Evolutionary conservation across 2,797 vertebrate species (phyloP), one percentile per base, ranked within the genome.

Genomic region (Sebastes kiyomatsui): DNA sequence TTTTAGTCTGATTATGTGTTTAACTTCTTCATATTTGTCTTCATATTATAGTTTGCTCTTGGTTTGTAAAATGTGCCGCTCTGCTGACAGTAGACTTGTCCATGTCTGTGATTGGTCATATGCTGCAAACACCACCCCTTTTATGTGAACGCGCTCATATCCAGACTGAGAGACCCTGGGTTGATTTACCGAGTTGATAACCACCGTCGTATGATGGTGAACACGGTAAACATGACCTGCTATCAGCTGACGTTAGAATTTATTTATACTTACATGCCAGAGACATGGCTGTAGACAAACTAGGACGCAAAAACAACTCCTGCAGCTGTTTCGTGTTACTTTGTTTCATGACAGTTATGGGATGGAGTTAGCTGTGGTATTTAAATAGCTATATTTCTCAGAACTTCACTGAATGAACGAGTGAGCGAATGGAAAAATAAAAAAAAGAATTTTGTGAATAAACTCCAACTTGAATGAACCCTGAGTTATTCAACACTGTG

Each of bases 371-470:
- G 33, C 27, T 8, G 32, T 62, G 35, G 12, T 62, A 12, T 56
- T 62, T n/a, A 22, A 61, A 49, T 9, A 18, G 8, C 7, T 18
- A 1, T 9, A 23, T 6, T 42, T 35, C 2, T 58, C 58, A 64
- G 6, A 65, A 58, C 49, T 80, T 77, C 1, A 22, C 10, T 65
- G 28, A 77, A 72, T 75, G 22, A 75, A 80, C 12, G 2, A 64
- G 6, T 54, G 27, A 72, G 54, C 61, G 12, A 38, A 68, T 67
- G 23, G 8, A 14, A 18, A 69, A 42, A 28, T 6, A n/a, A 14
- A 20, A 42, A 32, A 52, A 33, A 18, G 0, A 6, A 56, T 62
- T 46, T 67, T 76, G 4, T 80, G 70, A 87, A 86, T 87, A 35
- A 74, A 59, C 46, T 67, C 20, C 3, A 16, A 9, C 2, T 55